These are phyloP conservation scores for Galbula dea DNA, from an alignment of 2,113 vertebrate species.

Conservation along the genomic window DNA sequence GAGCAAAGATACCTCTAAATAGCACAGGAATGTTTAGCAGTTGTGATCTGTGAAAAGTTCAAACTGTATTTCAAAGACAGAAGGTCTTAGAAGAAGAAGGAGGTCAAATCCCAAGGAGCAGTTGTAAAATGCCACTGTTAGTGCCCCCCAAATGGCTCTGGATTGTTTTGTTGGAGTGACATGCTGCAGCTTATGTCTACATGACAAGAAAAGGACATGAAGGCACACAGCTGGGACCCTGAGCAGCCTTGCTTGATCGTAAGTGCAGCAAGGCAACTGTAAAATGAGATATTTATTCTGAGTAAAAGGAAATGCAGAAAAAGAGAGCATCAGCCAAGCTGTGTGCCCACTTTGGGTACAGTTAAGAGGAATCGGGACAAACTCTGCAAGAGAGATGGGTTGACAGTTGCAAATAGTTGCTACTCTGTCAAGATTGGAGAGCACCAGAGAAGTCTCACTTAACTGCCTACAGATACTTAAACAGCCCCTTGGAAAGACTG, in stretches of 20 bases:
- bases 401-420: not conserved
- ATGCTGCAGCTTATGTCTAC: not conserved
- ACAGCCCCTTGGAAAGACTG: not conserved
- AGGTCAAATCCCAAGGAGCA: not conserved
- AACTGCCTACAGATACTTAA: not conserved
- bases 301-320: rapidly evolving
- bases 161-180: not conserved
- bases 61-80: not conserved
- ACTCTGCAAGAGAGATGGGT: not conserved
- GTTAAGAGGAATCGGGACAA: too few species aligned
- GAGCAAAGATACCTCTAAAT: not conserved
- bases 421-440: not conserved
- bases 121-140: not conserved
- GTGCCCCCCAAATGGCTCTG: not conserved
- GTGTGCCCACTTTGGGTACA: not conserved
- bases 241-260: not conserved
- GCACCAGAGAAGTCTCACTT: not conserved
- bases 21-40: not conserved
- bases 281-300: not conserved
- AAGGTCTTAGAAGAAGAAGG: not conserved
- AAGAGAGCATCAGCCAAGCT: not conserved
- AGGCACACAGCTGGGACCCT: not conserved
- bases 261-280: not conserved
- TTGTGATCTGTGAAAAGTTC: not conserved
- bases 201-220: not conserved